These are phyloP conservation scores for Cladopsammia gracilis DNA, from an alignment of 64 coral and sea anemone species.

Conservation along the genomic window DNA sequence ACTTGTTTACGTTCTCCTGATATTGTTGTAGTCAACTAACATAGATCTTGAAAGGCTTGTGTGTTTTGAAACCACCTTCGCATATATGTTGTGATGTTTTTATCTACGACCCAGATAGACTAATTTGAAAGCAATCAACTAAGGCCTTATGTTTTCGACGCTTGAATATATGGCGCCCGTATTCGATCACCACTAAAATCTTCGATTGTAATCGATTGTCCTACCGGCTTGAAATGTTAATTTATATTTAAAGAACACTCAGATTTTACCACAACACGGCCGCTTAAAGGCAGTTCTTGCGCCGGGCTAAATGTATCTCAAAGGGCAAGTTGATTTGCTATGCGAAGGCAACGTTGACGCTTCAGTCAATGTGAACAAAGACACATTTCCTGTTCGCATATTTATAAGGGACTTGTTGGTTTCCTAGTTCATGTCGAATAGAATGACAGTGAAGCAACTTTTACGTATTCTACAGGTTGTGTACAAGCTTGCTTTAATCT, in stretches of 20 bases:
- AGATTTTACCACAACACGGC: neutral
- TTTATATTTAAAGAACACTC: neutral
- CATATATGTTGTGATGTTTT: neutral
- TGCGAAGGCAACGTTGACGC: slow-evolving; percentile 6
- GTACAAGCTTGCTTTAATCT: too few relatives aligned
- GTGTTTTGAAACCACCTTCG: slow-evolving; percentile 1
- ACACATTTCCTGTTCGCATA: slow-evolving; percentile 56
- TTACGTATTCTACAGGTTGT: too few relatives aligned
- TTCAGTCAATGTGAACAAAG: slow-evolving; percentile 38
- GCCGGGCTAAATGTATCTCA: neutral
- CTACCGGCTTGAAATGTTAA: neutral
- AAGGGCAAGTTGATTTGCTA: slow-evolving; percentile 23
- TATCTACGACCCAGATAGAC: too few relatives aligned
- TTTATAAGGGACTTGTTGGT: slow-evolving; percentile 23
- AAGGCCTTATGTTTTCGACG: neutral
- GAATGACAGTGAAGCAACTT: too few relatives aligned
- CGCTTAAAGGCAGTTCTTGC: too few relatives aligned
- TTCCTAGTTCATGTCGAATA: neutral
- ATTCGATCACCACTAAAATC: neutral
- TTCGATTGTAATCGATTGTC: neutral
- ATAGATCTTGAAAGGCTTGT: neutral
- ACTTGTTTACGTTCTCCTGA: slow-evolving; percentile 6
- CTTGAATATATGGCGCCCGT: neutral
- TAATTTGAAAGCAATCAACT: neutral
- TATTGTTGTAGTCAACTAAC: slow-evolving; percentile 15